A percentile compares a stretch with the other conserved stretches of the same genome.
These are phyloP conservation scores for Liopterus haemorrhoidalis DNA, from an alignment of 2,888 invertebrate species.

Conservation along the genomic window DNA sequence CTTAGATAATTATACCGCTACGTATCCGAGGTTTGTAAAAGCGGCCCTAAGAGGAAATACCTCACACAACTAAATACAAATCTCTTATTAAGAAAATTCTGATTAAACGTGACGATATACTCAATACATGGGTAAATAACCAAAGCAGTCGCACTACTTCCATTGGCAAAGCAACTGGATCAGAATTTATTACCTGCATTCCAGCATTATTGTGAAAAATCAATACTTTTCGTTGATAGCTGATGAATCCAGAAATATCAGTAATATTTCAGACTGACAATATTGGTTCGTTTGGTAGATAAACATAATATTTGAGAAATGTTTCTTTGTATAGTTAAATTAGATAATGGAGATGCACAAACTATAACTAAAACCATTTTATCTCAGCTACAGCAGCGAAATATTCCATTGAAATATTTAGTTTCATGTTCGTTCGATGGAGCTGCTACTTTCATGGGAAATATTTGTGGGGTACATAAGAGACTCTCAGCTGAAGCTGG, in stretches of 20 bases:
- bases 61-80: background rate
- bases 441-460: background rate
- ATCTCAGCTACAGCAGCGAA: background rate
- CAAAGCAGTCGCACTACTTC: background rate
- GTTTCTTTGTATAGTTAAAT: constrained; percentile 1
- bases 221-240: constrained; percentile 2
- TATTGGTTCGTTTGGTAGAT: constrained; percentile 2
- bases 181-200: constrained; percentile 1
- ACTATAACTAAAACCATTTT: background rate
- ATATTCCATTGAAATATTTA: background rate
- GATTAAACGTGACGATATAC: constrained; percentile 1
- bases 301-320: background rate
- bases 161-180: constrained; percentile 1
- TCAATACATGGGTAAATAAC: background rate
- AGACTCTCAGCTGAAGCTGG: constrained; percentile 1
- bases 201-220: constrained; percentile 1
- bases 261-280: constrained; percentile 1
- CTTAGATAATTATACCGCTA: too few species aligned
- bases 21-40: too few species aligned
- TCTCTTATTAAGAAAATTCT: constrained; percentile 1
- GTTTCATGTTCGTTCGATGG: constrained; percentile 1
- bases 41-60: background rate
- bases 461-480: background rate
- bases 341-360: constrained; percentile 3
- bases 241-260: background rate